Base-by-base conservation (phyloP, 2,888 invertebrate genomes). In the Platerodrilus igneus region DNA sequence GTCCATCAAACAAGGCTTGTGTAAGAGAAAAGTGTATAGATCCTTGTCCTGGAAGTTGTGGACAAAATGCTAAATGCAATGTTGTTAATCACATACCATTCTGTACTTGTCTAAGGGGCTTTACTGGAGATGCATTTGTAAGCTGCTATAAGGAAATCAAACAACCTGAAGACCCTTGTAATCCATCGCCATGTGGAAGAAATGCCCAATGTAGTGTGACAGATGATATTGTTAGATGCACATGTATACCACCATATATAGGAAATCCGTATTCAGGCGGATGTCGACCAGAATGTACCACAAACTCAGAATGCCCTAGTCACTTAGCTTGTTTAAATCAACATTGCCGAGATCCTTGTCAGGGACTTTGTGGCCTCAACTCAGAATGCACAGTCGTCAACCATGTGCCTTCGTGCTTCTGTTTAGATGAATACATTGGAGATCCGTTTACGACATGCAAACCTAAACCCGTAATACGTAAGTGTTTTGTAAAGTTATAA, bases 211-310 rank as follows among this genome's bases (percentile, higher is more conserved):
- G 91, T 59, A 75, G 78, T 0, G 78, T 79, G 16, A 70, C 77
- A 2, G 81, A 84, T 53, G 81, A 81, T 10, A 70, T 73, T 16
- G 80, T 83, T 0, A 78, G 81, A 51, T 92, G 92, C 63, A 75
- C 76, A n/a, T 92, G 91, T 59, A 86, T 91, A 58, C 86, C 89
- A 40, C 89, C 89, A 3, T 88, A 89, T 58, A 80, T 86, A 46
- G 91, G 91, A 5, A 87, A 92, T 70, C 89, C 90, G 3, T 90
- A 88, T 60, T 77, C 79, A 9, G 83, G 85, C 10, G 89, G 89
- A 18, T 92, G 91, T 58, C 76, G 84, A 47, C 90, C 90, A 2
- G 91, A 91, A 69, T 91, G 91, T 64, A 78, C 83, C 7, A 78
- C 81, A 48, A 88, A 84, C 63, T 78, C 86, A 1, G 89, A 90